Conservation (phyloP, 1,140 invertebrate genomes). For the Periplaneta americana region DNA sequence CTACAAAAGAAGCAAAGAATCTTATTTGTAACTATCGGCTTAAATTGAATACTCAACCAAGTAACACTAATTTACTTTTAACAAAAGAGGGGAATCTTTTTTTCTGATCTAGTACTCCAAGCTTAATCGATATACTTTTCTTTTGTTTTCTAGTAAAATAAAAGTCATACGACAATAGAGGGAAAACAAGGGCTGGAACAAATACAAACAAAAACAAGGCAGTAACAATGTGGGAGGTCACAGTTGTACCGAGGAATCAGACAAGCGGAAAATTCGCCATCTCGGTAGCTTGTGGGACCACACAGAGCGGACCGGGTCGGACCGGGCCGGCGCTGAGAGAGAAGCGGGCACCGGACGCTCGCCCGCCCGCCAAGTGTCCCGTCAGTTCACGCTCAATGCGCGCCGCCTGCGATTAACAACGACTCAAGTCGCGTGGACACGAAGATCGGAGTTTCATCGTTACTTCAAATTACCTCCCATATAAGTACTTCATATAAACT, state of each 20-base stretch:
- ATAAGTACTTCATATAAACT: too few species aligned
- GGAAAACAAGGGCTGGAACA: not conserved
- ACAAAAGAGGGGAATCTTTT: not conserved
- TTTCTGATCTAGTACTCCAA: not conserved
- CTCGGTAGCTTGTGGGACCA: not conserved
- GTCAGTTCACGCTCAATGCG: not conserved
- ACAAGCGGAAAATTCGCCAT: not conserved
- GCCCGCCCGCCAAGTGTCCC: not conserved
- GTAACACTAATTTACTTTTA: not conserved
- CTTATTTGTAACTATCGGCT: not conserved
- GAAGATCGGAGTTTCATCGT: too few species aligned
- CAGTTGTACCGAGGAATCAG: not conserved
- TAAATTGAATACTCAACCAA: not conserved
- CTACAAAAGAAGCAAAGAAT: not conserved
- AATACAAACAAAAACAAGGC: not conserved
- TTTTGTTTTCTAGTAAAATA: not conserved
- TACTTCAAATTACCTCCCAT: too few species aligned
- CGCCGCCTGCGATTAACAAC: not conserved
- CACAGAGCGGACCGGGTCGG: not conserved
- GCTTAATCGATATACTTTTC: not conserved
- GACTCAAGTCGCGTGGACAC: not conserved
- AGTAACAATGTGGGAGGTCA: not conserved
- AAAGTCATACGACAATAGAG: not conserved
- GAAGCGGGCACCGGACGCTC: not conserved
- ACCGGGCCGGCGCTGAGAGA: too few species aligned